Conservation (phyloP, 2,113 vertebrate genomes). For the Taxidea taxus region DNA sequence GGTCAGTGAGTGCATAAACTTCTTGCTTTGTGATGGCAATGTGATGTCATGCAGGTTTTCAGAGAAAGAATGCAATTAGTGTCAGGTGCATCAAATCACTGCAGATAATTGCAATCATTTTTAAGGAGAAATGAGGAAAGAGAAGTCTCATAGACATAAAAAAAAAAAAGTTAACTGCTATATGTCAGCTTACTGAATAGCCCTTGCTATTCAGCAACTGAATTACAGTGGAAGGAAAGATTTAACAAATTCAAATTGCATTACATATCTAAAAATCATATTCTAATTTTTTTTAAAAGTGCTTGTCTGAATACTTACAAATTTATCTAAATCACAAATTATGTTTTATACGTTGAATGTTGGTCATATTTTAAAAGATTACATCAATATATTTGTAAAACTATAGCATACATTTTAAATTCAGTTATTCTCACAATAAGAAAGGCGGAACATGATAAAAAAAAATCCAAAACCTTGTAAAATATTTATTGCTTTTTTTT, state of each 20-base stretch:
- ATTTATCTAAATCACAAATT: constrained; percentile 15
- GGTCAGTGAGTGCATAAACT: constrained; percentile 30
- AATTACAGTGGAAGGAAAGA: neutral
- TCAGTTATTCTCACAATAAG: neutral
- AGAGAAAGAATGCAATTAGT: constrained; percentile 37
- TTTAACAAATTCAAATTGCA: neutral
- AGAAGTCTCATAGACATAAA: neutral
- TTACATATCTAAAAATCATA: neutral
- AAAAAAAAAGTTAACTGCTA: neutral
- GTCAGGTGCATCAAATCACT: neutral
- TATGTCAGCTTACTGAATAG: neutral
- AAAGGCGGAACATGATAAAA: neutral
- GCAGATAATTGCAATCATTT: constrained; percentile 40
- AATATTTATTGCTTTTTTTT: neutral
- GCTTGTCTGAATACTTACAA: neutral
- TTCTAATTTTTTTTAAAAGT: neutral
- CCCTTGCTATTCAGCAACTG: neutral
- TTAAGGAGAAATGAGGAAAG: constrained; percentile 31
- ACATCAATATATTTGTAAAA: neutral
- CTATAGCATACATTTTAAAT: constrained; percentile 6
- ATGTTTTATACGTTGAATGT: neutral
- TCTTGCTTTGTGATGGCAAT: constrained; percentile 2
- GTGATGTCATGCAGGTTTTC: constrained; percentile 23
- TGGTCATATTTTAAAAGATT: neutral
- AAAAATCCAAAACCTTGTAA: constrained; percentile 7